These are phyloP conservation scores for Phocides pigmalion DNA, from an alignment of 1,140 invertebrate species.

Conservation along the genomic window DNA sequence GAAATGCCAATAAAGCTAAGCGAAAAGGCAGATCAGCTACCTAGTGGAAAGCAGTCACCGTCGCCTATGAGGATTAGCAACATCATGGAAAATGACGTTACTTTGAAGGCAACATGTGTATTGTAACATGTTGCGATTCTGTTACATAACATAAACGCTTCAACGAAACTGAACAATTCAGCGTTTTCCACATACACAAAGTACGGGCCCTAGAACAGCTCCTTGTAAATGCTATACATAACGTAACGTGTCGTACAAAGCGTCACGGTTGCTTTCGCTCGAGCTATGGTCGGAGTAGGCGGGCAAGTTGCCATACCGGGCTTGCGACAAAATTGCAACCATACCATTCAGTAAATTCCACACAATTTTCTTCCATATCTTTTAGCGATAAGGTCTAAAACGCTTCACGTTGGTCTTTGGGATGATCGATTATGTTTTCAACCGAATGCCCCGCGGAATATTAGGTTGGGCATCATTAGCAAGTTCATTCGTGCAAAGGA, in stretches of 20 bases:
- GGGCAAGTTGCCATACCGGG: slow-evolving; percentile 39
- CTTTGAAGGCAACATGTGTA: no score
- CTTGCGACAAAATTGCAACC: slow-evolving; percentile 14
- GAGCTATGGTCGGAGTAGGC: slow-evolving; percentile 56
- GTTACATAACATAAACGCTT: background rate
- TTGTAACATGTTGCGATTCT: no score
- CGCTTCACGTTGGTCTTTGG: background rate
- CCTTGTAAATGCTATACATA: slow-evolving; percentile 26
- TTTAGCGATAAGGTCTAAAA: slow-evolving; percentile 15
- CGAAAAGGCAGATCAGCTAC: no score
- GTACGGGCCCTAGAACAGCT: slow-evolving; percentile 4
- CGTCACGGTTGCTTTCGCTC: slow-evolving; percentile 51
- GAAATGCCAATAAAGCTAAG: no score
- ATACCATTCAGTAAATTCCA: slow-evolving; percentile 6
- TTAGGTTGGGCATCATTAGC: slow-evolving; percentile 31
- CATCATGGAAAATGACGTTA: no score
- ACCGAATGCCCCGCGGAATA: slow-evolving; percentile 22
- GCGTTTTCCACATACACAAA: slow-evolving; percentile 10
- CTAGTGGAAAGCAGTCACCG: no score
- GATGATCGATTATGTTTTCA: slow-evolving; percentile 30
- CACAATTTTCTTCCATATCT: slow-evolving; percentile 5
- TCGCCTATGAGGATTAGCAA: no score
- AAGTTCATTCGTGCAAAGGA: slow-evolving; percentile 30
- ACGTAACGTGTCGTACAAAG: slow-evolving; percentile 22
- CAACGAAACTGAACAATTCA: slow-evolving; percentile 2